Evolutionary conservation across 2,113 vertebrate genomes (phyloP).

Genomic region (Spea multiplicata): DNA sequence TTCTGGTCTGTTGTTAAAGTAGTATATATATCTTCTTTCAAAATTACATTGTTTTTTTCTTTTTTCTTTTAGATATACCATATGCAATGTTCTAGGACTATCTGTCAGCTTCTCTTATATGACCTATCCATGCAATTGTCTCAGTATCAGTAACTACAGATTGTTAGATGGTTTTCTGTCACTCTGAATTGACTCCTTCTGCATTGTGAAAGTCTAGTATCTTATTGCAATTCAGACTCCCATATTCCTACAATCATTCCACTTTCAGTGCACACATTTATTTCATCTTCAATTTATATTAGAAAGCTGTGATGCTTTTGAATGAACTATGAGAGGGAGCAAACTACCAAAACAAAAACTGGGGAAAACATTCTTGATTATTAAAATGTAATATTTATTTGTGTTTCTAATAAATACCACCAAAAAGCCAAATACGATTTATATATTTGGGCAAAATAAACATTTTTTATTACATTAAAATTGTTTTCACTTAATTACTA

Average conservation of each 20-base stretch:
- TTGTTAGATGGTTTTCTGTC: background rate
- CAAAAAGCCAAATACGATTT: no score
- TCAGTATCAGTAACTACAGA: background rate
- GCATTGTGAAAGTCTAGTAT: background rate
- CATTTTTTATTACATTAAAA: no score
- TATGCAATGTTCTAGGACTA: slow-evolving; percentile 20
- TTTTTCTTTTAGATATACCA: slow-evolving; percentile 5
- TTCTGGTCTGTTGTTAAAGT: background rate
- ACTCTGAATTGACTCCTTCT: background rate
- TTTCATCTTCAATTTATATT: background rate
- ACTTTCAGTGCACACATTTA: background rate
- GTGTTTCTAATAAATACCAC: no score
- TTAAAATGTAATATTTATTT: no score
- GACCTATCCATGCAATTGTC: slow-evolving; percentile 12
- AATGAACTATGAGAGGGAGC: no score
- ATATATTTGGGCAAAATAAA: no score
- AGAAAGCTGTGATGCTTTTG: background rate
- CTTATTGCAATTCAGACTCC: background rate
- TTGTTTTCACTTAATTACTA: no score
- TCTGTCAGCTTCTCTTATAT: slow-evolving; percentile 14
- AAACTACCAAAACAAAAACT: no score
- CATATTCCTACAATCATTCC: background rate
- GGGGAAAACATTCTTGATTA: no score
- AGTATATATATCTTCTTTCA: background rate
- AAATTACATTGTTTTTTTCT: background rate